These are phyloP conservation scores for Paradoxurus hermaphroditus DNA, from an alignment of 2,113 vertebrate genomes.

Conservation along the genomic window DNA sequence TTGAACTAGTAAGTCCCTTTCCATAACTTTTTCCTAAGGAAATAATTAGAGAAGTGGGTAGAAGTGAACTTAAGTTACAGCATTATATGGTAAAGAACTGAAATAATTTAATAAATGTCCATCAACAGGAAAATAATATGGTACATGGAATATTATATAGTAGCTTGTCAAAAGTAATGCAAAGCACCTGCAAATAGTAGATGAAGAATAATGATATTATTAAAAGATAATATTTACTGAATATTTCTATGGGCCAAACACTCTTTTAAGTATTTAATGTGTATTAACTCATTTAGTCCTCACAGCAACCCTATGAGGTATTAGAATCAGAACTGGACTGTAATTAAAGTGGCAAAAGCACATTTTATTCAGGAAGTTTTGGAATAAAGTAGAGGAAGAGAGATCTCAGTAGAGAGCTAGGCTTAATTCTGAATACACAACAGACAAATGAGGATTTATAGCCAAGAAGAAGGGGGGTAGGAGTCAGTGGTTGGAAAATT, in stretches of 20 bases:
- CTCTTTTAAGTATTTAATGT: not conserved
- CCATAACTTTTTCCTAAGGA: not conserved
- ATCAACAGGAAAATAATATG: not conserved
- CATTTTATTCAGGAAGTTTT: conserved; percentile 3
- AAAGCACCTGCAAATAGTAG: not conserved
- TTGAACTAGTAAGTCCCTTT: not conserved
- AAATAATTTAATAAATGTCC: not conserved
- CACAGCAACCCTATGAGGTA: not conserved
- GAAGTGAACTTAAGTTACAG: not conserved
- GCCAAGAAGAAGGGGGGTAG: not conserved
- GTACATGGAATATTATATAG: not conserved
- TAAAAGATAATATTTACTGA: not conserved
- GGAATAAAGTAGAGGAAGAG: not conserved
- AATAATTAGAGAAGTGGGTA: not conserved
- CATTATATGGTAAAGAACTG: not conserved
- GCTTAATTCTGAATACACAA: not conserved
- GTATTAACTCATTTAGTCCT: not conserved
- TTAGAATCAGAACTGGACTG: not conserved
- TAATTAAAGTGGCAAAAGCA: not conserved
- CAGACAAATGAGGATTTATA: not conserved
- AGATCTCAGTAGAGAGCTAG: not conserved
- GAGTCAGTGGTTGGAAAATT: not conserved
- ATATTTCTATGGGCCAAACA: not conserved
- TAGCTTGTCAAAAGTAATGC: not conserved
- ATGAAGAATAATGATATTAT: not conserved